Evolutionary conservation across 2,113 vertebrate species (phyloP).

Genomic region (Empidonax alnorum): DNA sequence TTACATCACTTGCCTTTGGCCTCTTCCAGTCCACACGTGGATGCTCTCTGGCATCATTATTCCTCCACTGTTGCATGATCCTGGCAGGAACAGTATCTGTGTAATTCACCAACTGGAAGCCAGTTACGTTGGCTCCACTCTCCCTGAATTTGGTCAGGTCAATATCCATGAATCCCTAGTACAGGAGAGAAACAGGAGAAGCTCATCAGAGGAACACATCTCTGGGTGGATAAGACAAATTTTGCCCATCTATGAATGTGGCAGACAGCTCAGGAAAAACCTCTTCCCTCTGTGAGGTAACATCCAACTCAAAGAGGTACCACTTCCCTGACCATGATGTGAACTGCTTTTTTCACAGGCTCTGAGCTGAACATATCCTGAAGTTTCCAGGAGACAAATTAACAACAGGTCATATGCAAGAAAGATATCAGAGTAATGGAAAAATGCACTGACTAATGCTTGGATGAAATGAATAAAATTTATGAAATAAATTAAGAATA

Average conservation of each 20-base stretch:
- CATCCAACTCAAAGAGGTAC: neutral
- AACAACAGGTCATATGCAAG: neutral
- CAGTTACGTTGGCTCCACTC: constrained; percentile 94
- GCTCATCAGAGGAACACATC: neutral
- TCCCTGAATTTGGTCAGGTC: constrained; percentile 94
- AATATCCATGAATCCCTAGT: constrained; percentile 95
- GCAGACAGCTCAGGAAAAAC: neutral
- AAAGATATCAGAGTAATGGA: neutral
- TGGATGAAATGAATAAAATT: neutral
- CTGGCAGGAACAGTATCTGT: constrained; percentile 85
- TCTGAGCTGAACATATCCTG: neutral
- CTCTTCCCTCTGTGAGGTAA: neutral
- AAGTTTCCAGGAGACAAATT: neutral
- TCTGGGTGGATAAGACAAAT: neutral
- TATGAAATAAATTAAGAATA: neutral
- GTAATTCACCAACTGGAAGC: constrained; percentile 96
- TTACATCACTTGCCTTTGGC: constrained; percentile 83
- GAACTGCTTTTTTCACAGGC: neutral
- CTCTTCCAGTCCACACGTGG: constrained; percentile 89
- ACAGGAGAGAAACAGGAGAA: neutral
- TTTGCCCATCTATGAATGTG: neutral
- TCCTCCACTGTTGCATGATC: constrained; percentile 93
- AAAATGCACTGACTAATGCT: neutral
- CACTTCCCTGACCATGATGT: rapidly evolving
- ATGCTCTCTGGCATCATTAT: constrained; percentile 91